These are phyloP conservation scores for Agonum fuliginosum DNA, from an alignment of 2,888 invertebrate species.

Conservation along the genomic window DNA sequence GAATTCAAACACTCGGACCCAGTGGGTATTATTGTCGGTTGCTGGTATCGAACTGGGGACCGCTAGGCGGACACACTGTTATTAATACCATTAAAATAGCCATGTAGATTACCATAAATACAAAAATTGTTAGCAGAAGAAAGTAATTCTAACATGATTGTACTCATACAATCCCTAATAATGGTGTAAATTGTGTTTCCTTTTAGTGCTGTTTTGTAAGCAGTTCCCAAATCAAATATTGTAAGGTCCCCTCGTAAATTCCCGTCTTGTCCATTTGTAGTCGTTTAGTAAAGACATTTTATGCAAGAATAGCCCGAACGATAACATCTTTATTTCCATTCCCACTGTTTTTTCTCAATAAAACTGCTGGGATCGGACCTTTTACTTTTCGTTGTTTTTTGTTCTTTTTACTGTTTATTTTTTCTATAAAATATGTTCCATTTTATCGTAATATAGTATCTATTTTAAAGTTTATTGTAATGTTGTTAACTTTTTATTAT, in stretches of 20 bases:
- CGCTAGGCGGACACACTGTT: too few species aligned
- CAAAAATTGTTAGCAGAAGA: too few species aligned
- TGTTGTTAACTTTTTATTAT: too few species aligned
- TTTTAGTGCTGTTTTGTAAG: not conserved
- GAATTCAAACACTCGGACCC: too few species aligned
- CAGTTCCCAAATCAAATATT: not conserved
- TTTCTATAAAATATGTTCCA: not conserved
- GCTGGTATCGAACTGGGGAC: too few species aligned
- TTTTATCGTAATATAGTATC: not conserved
- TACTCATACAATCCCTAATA: too few species aligned
- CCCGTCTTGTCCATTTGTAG: not conserved
- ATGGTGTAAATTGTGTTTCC: too few species aligned
- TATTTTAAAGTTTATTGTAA: too few species aligned
- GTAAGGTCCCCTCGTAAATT: not conserved
- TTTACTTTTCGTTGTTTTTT: not conserved
- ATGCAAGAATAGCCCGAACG: not conserved
- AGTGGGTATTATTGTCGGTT: too few species aligned
- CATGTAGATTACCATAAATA: too few species aligned
- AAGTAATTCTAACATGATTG: too few species aligned
- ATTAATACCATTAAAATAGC: too few species aligned
- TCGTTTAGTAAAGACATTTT: not conserved
- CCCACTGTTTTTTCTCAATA: not conserved
- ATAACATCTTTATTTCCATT: not conserved
- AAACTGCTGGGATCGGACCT: not conserved
- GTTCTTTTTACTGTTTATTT: not conserved